Percentiles rank a stretch among this genome's conserved stretches.
These are phyloP conservation scores for Enteromius afrohamiltoni DNA, from an alignment of 2,797 vertebrate species.

Conservation along the genomic window DNA sequence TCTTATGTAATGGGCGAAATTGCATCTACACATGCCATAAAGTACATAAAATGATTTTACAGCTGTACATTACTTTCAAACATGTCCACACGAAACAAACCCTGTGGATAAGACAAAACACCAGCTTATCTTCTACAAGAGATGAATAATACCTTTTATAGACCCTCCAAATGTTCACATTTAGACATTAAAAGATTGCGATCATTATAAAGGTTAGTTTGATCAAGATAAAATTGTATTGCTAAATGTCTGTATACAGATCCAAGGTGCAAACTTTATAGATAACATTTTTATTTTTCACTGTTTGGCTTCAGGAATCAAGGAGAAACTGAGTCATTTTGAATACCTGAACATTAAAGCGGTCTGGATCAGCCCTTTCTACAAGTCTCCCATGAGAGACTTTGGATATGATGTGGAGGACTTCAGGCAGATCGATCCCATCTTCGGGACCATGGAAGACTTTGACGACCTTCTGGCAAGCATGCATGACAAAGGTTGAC, in stretches of 20 bases:
- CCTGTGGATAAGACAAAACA: not conserved
- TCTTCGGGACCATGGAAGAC: slow-evolving; percentile 93
- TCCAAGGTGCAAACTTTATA: not conserved
- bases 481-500: slow-evolving; percentile 88
- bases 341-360: slow-evolving; percentile 87
- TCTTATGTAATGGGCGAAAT: slow-evolving; percentile 29
- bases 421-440: slow-evolving; percentile 86
- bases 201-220: slow-evolving; percentile 1
- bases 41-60: slow-evolving; percentile 53
- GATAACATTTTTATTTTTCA: not conserved
- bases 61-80: slow-evolving; percentile 36
- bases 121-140: not conserved
- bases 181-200: not conserved
- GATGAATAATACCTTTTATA: not conserved
- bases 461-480: slow-evolving; percentile 88
- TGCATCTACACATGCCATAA: slow-evolving; percentile 35
- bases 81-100: slow-evolving; percentile 19
- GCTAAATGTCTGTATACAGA: not conserved
- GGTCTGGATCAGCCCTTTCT: slow-evolving; percentile 92
- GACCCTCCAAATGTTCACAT: not conserved
- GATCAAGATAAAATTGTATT: not conserved
- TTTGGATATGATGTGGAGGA: slow-evolving; percentile 91
- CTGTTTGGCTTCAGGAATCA: slow-evolving; percentile 80
- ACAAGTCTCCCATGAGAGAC: slow-evolving; percentile 89
- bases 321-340: slow-evolving; percentile 87